phyloP scores from a whole-genome alignment of 2,113 vertebrate species.

The Rhineura floridana region DNA sequence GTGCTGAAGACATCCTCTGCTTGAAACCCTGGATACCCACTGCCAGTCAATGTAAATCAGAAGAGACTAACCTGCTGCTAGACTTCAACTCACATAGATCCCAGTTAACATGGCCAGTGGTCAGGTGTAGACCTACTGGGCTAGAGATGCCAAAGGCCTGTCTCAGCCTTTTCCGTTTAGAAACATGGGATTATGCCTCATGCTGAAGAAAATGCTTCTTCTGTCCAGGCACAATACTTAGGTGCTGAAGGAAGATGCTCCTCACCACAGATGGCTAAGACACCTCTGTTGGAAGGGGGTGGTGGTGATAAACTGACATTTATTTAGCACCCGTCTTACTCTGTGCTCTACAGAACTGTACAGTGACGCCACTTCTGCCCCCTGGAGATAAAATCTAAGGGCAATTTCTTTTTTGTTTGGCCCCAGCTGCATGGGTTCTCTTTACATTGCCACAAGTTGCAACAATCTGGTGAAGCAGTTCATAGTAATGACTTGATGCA shows the following conservation, averaged over 20 bases:
- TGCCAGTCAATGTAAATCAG: background rate
- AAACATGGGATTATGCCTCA: too few species aligned
- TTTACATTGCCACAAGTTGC: too few species aligned
- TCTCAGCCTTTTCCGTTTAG: background rate
- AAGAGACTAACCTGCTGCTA: too few species aligned
- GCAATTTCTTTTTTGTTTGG: background rate
- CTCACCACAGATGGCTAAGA: too few species aligned
- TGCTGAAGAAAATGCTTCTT: background rate
- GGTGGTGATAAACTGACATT: background rate
- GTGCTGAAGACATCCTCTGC: too few species aligned
- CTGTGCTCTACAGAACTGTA: background rate
- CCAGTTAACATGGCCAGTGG: too few species aligned
- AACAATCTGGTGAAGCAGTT: too few species aligned
- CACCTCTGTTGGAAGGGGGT: background rate
- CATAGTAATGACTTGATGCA: too few species aligned
- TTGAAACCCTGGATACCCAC: background rate
- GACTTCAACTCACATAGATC: too few species aligned
- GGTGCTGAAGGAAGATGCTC: too few species aligned
- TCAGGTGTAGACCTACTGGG: too few species aligned
- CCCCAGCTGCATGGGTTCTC: too few species aligned
- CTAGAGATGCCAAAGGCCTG: background rate
- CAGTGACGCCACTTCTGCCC: background rate
- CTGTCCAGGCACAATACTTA: background rate
- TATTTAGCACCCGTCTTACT: background rate
- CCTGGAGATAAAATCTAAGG: background rate